Percentiles rank a stretch among this genome's conserved stretches.
These are phyloP conservation scores for Calyptommatus sinebrachiatus DNA, from an alignment of 2,113 vertebrate species.

Conservation along the genomic window DNA sequence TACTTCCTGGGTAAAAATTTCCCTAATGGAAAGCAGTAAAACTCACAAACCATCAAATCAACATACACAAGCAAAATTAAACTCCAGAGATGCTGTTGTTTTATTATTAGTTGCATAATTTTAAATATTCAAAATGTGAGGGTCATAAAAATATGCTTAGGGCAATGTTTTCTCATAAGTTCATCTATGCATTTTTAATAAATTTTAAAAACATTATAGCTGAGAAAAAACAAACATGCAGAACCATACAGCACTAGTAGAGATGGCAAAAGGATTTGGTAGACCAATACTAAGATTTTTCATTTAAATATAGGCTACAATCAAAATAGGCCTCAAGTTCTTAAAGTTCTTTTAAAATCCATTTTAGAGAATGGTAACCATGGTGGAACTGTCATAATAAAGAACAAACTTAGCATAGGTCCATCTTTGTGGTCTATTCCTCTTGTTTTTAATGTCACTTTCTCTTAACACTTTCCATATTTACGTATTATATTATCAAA, in stretches of 20 bases:
- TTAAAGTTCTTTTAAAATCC: too few relatives aligned
- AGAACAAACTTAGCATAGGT: too few relatives aligned
- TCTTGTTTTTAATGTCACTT: too few relatives aligned
- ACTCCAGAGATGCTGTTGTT: constrained; percentile 61
- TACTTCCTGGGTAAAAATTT: constrained; percentile 60
- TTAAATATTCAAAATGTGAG: constrained; percentile 72
- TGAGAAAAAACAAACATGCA: constrained; percentile 26
- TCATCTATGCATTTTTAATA: constrained; percentile 63
- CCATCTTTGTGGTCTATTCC: too few relatives aligned
- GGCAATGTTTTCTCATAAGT: constrained; percentile 66
- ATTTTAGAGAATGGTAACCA: too few relatives aligned
- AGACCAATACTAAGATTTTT: constrained; percentile 21
- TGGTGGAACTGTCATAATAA: too few relatives aligned
- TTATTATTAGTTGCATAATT: constrained; percentile 65
- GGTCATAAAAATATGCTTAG: constrained; percentile 71
- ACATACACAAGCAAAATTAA: constrained; percentile 69
- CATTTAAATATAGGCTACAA: constrained; percentile 49
- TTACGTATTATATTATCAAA: too few relatives aligned
- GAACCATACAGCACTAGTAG: constrained; percentile 28
- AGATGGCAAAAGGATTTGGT: constrained; percentile 25
- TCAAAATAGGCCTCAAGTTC: constrained; percentile 34
- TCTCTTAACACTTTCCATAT: constrained; percentile 42
- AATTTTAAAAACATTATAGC: constrained; percentile 52
- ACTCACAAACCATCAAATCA: constrained; percentile 69
- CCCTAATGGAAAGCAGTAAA: constrained; percentile 71